A percentile compares a stretch with the other conserved stretches of the same genome.
phyloP scores from a whole-genome alignment of 2,113 vertebrate species.

The Phrynosoma platyrhinos region DNA sequence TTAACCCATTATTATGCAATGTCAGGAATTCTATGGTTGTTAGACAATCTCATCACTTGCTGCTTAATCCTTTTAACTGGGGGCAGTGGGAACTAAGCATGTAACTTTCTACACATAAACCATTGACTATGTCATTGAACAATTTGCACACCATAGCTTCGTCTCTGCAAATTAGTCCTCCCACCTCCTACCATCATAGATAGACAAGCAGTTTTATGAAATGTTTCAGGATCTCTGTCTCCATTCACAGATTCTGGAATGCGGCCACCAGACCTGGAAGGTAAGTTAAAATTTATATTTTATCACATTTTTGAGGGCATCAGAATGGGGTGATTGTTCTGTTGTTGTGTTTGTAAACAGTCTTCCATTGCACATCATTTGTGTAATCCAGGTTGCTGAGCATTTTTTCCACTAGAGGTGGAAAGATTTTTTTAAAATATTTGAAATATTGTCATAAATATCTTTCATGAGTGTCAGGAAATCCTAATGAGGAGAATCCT shows the following conservation, averaged over 20 bases:
- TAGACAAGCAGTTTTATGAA: not conserved
- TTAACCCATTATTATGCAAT: too few species aligned
- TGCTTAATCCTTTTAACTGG: too few species aligned
- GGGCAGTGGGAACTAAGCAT: too few species aligned
- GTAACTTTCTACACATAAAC: too few species aligned
- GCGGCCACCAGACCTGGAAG: not conserved
- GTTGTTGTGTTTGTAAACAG: too few species aligned
- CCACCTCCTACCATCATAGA: not conserved
- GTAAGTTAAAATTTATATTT: not conserved
- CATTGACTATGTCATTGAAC: too few species aligned
- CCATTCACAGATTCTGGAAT: constrained; percentile 17
- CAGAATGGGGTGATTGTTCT: not conserved
- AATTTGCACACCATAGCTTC: not conserved
- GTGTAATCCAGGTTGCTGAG: not conserved
- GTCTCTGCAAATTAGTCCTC: not conserved
- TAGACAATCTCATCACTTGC: too few species aligned
- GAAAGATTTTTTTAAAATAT: not conserved
- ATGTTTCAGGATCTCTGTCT: not conserved
- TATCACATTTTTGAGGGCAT: not conserved
- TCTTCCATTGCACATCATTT: not conserved
- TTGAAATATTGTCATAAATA: not conserved
- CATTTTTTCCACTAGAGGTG: not conserved
- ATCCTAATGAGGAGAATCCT: too few species aligned
- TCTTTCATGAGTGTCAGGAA: too few species aligned
- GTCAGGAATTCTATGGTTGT: too few species aligned